Evolutionary conservation across 2,888 invertebrate species (phyloP).

Genomic region (Synanthedon myopaeformis): DNA sequence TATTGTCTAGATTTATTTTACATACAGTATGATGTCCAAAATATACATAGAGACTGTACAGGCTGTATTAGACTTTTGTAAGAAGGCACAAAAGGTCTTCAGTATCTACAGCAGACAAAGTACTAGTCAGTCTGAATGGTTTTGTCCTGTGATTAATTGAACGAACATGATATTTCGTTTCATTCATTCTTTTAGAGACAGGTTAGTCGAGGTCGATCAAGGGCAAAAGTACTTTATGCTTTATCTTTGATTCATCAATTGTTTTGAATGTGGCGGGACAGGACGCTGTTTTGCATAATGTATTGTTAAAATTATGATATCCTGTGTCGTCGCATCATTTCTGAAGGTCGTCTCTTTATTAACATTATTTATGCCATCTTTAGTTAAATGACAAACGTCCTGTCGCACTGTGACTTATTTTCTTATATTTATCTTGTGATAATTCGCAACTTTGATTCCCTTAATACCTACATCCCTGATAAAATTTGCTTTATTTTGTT

Average conservation of each 20-base stretch:
- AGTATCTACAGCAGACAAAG: too few species aligned
- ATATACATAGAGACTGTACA: too few species aligned
- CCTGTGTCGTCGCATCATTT: conserved; percentile 5
- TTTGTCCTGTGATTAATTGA: neutral
- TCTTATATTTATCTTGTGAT: too few species aligned
- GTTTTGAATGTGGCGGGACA: neutral
- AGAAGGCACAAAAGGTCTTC: too few species aligned
- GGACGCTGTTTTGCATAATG: neutral
- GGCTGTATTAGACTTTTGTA: too few species aligned
- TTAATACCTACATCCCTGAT: too few species aligned
- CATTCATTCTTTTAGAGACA: neutral
- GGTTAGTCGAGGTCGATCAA: neutral
- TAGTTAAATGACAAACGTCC: neutral
- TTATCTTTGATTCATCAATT: neutral
- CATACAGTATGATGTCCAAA: too few species aligned
- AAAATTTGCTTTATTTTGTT: too few species aligned
- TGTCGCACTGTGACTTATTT: too few species aligned
- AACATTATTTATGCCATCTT: neutral
- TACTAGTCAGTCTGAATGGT: neutral
- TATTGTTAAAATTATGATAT: conserved; percentile 10
- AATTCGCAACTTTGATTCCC: too few species aligned
- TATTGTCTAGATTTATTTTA: too few species aligned
- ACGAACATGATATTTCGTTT: neutral
- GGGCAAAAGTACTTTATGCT: neutral
- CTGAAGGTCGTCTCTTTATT: neutral